Evolutionary conservation across 2,888 invertebrate genomes (phyloP).

Genomic region (Bursaphelenchus okinawaensis): DNA sequence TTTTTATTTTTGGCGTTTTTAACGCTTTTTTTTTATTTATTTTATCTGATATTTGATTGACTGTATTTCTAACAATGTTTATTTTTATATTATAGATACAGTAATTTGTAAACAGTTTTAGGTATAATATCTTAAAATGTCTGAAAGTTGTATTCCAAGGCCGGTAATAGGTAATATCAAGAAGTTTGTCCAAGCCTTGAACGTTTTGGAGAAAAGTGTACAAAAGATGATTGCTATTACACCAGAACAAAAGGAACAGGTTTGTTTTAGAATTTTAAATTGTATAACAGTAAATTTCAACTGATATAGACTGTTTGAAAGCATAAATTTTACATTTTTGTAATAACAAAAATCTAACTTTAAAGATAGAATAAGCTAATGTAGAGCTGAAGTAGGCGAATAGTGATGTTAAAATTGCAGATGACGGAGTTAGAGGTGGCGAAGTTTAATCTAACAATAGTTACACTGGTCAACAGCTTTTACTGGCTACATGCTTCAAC

Average conservation of each 20-base stretch:
- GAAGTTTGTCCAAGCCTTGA: conserved; percentile 4
- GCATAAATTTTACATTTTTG: neutral
- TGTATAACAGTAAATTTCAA: no score
- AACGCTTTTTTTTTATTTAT: no score
- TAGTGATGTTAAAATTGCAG: neutral
- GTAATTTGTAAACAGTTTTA: no score
- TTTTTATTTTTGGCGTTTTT: no score
- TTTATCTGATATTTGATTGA: no score
- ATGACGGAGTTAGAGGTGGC: neutral
- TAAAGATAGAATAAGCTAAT: neutral
- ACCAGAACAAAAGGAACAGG: conserved; percentile 8
- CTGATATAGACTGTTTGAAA: no score
- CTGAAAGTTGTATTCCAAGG: neutral
- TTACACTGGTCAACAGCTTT: neutral
- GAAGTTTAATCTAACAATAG: neutral
- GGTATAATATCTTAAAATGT: no score
- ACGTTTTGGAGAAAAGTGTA: conserved; percentile 14
- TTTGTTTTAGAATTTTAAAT: conserved; percentile 12
- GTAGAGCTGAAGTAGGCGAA: no score
- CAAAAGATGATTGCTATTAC: conserved; percentile 4
- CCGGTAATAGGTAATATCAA: neutral
- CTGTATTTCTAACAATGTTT: no score
- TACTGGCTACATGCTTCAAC: conserved; percentile 4
- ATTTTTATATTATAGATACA: no score
- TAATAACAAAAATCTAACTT: neutral